These are phyloP conservation scores for Drosophila yooni DNA, from an alignment of 2,888 invertebrate species.

Conservation along the genomic window DNA sequence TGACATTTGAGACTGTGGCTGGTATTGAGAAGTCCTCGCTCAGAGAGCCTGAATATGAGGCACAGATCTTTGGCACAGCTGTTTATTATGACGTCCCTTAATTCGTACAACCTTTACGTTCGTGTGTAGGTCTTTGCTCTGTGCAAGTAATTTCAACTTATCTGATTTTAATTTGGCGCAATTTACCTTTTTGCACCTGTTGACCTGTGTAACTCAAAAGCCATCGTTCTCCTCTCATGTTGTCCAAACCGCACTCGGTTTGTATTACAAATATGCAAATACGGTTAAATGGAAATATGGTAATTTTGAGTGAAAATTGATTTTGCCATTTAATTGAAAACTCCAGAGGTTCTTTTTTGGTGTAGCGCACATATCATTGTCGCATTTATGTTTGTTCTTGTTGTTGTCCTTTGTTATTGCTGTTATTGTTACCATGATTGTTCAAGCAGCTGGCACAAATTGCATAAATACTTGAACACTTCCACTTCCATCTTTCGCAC, in stretches of 20 bases:
- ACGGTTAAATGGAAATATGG: constrained; percentile 68
- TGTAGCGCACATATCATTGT: constrained; percentile 36
- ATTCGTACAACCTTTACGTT: constrained; percentile 12
- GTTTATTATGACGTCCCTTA: constrained; percentile 42
- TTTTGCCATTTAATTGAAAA: constrained; percentile 80
- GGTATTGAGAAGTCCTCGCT: constrained; percentile 14
- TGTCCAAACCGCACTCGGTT: constrained; percentile 10
- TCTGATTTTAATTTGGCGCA: constrained; percentile 80
- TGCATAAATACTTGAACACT: constrained; percentile 64
- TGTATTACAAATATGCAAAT: constrained; percentile 74
- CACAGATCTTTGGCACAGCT: constrained; percentile 52
- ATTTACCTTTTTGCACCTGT: constrained; percentile 77
- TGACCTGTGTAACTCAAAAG: constrained; percentile 53
- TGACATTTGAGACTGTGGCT: constrained; percentile 27
- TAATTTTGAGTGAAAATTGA: constrained; percentile 77
- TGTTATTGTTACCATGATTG: constrained; percentile 56
- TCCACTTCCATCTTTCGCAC: constrained; percentile 57
- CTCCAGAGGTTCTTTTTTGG: constrained; percentile 54
- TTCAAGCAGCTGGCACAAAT: constrained; percentile 79
- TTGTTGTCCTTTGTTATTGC: constrained; percentile 24
- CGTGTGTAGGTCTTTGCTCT: constrained; percentile 12
- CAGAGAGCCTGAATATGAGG: constrained; percentile 12
- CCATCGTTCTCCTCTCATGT: not conserved
- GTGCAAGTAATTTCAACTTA: constrained; percentile 73
- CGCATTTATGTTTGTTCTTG: constrained; percentile 22